Evolutionary conservation across 2,113 vertebrate species (phyloP).

Genomic region (Bettongia penicillata): DNA sequence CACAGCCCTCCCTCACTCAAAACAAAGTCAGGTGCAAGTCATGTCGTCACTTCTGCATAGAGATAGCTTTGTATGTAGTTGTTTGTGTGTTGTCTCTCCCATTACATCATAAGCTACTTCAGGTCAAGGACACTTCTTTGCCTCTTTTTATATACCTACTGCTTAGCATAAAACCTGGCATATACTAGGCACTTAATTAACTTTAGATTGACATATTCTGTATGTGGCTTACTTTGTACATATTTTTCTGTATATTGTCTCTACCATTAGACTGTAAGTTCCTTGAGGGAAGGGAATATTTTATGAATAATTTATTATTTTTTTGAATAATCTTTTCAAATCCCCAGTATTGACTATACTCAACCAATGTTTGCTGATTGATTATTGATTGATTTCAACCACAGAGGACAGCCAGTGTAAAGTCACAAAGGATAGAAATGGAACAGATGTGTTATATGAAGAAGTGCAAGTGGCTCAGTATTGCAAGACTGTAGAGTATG

Average conservation of each 20-base stretch:
- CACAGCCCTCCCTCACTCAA: no score
- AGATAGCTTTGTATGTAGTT: not conserved
- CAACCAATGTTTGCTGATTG: not conserved
- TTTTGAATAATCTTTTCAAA: not conserved
- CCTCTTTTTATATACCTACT: not conserved
- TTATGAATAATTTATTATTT: not conserved
- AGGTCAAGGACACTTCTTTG: not conserved
- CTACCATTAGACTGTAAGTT: not conserved
- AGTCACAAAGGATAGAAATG: not conserved
- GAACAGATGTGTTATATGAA: not conserved
- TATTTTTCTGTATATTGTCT: not conserved
- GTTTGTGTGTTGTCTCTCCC: not conserved
- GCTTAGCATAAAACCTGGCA: not conserved
- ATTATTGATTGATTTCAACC: not conserved
- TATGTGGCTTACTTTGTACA: not conserved
- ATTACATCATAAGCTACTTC: not conserved
- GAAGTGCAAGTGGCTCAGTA: not conserved
- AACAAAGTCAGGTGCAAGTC: no score
- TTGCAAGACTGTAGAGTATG: not conserved
- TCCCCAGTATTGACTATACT: not conserved
- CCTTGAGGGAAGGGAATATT: not conserved
- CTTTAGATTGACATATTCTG: not conserved
- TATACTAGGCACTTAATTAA: not conserved
- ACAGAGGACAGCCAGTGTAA: not conserved
- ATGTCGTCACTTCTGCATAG: not conserved